Percentiles rank a stretch among this genome's conserved stretches.
These are phyloP conservation scores for Arbacia lixula DNA, from an alignment of 53 echinoderm and acorn worm species.

Conservation along the genomic window DNA sequence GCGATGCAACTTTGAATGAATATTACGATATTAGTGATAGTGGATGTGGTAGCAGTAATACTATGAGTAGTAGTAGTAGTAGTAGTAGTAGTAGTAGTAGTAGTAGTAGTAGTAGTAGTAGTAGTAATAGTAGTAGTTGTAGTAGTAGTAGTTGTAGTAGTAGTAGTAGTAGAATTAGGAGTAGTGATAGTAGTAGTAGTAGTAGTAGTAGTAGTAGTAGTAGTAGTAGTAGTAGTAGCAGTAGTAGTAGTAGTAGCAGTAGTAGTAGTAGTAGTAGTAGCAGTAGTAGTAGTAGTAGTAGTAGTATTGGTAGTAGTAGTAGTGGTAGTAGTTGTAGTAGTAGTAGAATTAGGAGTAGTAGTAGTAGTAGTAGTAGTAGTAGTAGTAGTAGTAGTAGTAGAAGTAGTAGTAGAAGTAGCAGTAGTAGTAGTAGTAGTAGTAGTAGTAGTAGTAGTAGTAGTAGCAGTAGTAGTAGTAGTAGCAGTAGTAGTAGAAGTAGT, in stretches of 20 bases:
- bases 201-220: slow-evolving; percentile 15
- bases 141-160: slow-evolving; percentile 38
- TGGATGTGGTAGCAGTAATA: slow-evolving; percentile 34
- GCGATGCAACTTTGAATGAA: too few relatives aligned
- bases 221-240: slow-evolving; percentile 6
- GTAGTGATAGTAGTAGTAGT: slow-evolving; percentile 11
- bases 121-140: slow-evolving; percentile 41
- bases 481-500: slow-evolving; percentile 39
- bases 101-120: slow-evolving; percentile 24
- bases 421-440: slow-evolving; percentile 29
- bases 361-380: slow-evolving; percentile 37
- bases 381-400: slow-evolving; percentile 44
- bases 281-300: too few relatives aligned
- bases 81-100: slow-evolving; percentile 21
- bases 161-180: slow-evolving; percentile 33
- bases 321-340: neutral
- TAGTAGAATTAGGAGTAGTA: slow-evolving; percentile 4
- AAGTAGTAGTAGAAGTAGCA: slow-evolving; percentile 38
- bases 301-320: too few relatives aligned
- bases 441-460: slow-evolving; percentile 17
- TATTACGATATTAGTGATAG: slow-evolving; percentile 21
- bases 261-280: too few relatives aligned
- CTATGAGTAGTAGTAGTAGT: slow-evolving; percentile 28
- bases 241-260: neutral
- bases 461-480: slow-evolving; percentile 37